phyloP scores from a whole-genome alignment of 1,140 invertebrate genomes.

The Samia ricini region DNA sequence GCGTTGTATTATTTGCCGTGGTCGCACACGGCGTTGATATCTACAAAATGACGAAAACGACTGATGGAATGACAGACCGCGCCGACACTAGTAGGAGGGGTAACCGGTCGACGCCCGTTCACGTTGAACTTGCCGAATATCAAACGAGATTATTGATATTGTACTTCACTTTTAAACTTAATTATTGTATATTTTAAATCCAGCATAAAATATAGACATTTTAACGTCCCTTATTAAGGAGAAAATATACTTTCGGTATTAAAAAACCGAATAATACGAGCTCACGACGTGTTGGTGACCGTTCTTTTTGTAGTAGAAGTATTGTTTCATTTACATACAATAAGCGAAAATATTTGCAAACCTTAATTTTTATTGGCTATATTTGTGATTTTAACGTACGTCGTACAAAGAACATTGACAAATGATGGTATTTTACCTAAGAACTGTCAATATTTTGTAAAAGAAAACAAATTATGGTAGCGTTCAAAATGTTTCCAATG shows the following conservation, averaged over 20 bases:
- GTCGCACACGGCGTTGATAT: conserved; percentile 42
- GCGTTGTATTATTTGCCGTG: conserved; percentile 34
- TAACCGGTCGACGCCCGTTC: conserved; percentile 75
- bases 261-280: conserved; percentile 36
- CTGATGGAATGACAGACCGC: conserved; percentile 55
- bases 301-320: conserved; percentile 37
- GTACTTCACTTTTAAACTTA: conserved; percentile 11
- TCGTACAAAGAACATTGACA: conserved; percentile 7
- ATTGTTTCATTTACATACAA: conserved; percentile 27
- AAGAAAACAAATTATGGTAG: conserved; percentile 15
- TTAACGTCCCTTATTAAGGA: conserved; percentile 15
- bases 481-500: no score
- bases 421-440: conserved; percentile 12
- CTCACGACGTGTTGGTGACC: conserved; percentile 35
- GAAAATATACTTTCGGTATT: conserved; percentile 23
- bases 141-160: conserved; percentile 26
- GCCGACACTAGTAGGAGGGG: conserved; percentile 61
- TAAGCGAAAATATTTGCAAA: conserved; percentile 13
- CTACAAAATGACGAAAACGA: conserved; percentile 66
- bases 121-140: conserved; percentile 48
- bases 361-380: conserved; percentile 18
- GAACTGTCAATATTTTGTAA: conserved; percentile 18
- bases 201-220: conserved; percentile 19
- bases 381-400: neutral
- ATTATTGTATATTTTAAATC: conserved; percentile 13